Evolutionary conservation across 2,888 invertebrate genomes (phyloP).

Genomic region (Deroplatys truncata): DNA sequence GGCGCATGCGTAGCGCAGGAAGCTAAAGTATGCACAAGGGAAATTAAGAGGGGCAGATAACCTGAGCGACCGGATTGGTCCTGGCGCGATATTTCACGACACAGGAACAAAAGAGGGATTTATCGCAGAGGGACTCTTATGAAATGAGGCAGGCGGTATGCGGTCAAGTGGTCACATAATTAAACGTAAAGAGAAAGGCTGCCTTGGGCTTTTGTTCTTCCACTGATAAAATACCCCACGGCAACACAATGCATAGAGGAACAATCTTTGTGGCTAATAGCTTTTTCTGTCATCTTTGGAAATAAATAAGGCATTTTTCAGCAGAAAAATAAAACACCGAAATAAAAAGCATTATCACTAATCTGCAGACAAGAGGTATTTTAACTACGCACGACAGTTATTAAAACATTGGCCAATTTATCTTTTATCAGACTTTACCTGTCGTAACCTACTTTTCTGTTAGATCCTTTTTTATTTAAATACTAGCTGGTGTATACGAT

Average conservation of each 20-base stretch:
- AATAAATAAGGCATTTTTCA: too few relatives aligned
- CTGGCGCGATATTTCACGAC: neutral
- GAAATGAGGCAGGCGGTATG: neutral
- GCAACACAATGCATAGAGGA: neutral
- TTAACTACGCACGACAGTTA: too few relatives aligned
- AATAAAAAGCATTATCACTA: too few relatives aligned
- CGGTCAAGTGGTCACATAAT: neutral
- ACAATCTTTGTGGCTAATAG: neutral
- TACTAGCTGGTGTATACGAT: too few relatives aligned
- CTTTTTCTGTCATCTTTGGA: too few relatives aligned
- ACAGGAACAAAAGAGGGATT: neutral
- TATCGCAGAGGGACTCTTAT: neutral
- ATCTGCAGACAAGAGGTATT: too few relatives aligned
- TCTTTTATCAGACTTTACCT: too few relatives aligned
- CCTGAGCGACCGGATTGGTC: neutral
- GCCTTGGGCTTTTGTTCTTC: neutral
- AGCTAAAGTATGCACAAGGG: conserved; percentile 6
- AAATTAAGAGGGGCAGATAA: neutral
- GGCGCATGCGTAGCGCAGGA: neutral
- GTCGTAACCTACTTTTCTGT: too few relatives aligned
- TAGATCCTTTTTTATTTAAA: too few relatives aligned
- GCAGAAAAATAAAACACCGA: too few relatives aligned
- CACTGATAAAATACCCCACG: neutral
- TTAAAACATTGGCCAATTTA: too few relatives aligned
- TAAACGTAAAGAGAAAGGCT: neutral